Conservation (phyloP, 2,797 vertebrate species). For the Coregonus suidteri region DNA sequence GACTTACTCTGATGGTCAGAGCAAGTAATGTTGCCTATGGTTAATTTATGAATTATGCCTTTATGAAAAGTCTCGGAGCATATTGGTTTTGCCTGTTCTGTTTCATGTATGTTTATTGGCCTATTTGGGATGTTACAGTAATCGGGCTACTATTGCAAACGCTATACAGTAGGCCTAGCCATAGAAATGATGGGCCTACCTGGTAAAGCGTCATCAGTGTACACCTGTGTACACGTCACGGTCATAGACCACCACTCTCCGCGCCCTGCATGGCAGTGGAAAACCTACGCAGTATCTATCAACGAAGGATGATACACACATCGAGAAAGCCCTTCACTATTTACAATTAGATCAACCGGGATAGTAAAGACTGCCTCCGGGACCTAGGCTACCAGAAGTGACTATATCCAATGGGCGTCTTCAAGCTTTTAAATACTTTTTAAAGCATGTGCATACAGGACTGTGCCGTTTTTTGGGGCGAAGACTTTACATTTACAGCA, state of each 20-base stretch:
- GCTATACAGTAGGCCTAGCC: neutral
- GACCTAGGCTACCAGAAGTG: no score
- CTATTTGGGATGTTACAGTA: neutral
- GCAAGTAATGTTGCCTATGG: no score
- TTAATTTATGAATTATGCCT: no score
- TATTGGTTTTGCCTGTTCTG: no score
- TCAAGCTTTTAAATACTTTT: conserved; percentile 23
- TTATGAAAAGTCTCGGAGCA: no score
- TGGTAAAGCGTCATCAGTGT: neutral
- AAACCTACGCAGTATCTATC: neutral
- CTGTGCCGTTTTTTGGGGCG: conserved; percentile 67
- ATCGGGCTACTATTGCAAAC: neutral
- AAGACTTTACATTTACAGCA: conserved; percentile 57
- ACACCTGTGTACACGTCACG: conserved; percentile 3
- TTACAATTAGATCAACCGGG: neutral
- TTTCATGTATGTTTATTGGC: neutral
- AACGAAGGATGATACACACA: neutral
- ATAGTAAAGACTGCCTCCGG: neutral
- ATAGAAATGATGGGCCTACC: neutral
- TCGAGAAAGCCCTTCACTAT: neutral
- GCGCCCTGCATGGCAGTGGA: neutral
- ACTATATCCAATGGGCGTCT: neutral
- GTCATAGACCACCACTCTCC: neutral
- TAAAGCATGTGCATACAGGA: conserved; percentile 53
- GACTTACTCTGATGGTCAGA: no score